Evolutionary conservation across 2,888 invertebrate genomes (phyloP), one percentile per base, ranked within the genome.

Genomic region (Mechanitis mazaeus): DNA sequence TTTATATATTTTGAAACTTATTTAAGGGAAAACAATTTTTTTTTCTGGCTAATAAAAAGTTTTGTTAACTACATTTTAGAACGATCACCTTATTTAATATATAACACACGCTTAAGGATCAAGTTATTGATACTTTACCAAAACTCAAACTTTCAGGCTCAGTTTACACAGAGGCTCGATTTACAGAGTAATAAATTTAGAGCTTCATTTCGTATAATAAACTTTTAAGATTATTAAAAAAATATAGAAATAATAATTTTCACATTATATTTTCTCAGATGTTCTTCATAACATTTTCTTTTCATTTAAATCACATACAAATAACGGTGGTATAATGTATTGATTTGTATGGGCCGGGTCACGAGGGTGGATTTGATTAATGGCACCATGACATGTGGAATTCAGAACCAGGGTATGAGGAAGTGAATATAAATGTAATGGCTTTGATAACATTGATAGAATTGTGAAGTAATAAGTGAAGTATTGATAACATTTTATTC

Each of bases 281-380:
- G 20, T 20, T 20, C 20, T 20, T 20, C 1, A 20, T 20, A 20
- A 20, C 20, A 20, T 20, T 20, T 20, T 31, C 9, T 50, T 50
- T 42, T 42, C 11, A 31, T 28, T 31, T 50, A 31, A 50, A 31
- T 28, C 28, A 50, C 31, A 11, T 31, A 31, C 7, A 50, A 50
- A 31, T 31, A 31, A 50, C 46, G 35, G 31, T 50, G 9, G 35
- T 42, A 55, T 47, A 45, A 35, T 35, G 72, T 84, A 85, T 85
- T 79, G 85, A 85, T 85, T 84, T 42, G 79, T 72, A 70, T 76
- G 76, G 78, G 79, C 77, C 73, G 72, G 80, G 80, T 76, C 76
- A 82, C 72, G 69, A 72, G 78, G 79, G 73, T 71, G 73, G 69
- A 67, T 71, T 70, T 86, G 85, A 87, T 87, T 79, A 81, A 87